Conservation (phyloP, 1,140 invertebrate genomes). For the Drosophila malerkotliana region DNA sequence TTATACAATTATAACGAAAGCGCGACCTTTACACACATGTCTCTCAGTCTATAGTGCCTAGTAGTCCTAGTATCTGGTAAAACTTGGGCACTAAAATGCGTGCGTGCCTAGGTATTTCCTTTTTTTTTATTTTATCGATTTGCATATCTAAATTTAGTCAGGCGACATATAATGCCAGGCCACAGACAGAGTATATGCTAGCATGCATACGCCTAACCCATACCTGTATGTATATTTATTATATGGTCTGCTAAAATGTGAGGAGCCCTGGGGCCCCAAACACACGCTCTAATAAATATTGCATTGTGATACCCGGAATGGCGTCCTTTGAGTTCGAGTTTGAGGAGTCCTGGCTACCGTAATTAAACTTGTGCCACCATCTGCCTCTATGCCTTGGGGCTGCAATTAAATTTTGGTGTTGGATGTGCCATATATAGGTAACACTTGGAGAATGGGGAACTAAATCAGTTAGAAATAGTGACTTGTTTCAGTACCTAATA, state of each 20-base stretch:
- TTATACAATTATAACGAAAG: constrained; percentile 54
- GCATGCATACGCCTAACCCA: constrained; percentile 1
- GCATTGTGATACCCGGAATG: constrained; percentile 62
- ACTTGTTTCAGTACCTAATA: no score
- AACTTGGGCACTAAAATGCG: constrained; percentile 66
- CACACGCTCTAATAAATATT: constrained; percentile 73
- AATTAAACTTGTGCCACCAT: constrained; percentile 62
- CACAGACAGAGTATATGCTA: constrained; percentile 26
- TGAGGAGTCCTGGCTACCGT: constrained; percentile 41
- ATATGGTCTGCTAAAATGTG: constrained; percentile 15
- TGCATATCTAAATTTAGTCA: constrained; percentile 74
- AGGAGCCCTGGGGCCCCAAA: constrained; percentile 35
- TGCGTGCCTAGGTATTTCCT: constrained; percentile 55
- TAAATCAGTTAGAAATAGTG: background rate
- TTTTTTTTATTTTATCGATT: constrained; percentile 65
- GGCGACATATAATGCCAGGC: constrained; percentile 56
- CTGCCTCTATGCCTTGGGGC: constrained; percentile 27
- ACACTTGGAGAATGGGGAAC: background rate
- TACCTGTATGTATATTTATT: constrained; percentile 25
- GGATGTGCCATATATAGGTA: constrained; percentile 1
- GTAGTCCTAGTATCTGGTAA: constrained; percentile 11
- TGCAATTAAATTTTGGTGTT: constrained; percentile 60
- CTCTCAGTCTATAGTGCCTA: constrained; percentile 13
- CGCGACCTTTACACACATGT: constrained; percentile 50
- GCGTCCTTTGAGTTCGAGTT: constrained; percentile 18